Percentiles rank a stretch among this genome's conserved stretches.
phyloP scores from a whole-genome alignment of 2,888 invertebrate species.

The Icerya purchasi region DNA sequence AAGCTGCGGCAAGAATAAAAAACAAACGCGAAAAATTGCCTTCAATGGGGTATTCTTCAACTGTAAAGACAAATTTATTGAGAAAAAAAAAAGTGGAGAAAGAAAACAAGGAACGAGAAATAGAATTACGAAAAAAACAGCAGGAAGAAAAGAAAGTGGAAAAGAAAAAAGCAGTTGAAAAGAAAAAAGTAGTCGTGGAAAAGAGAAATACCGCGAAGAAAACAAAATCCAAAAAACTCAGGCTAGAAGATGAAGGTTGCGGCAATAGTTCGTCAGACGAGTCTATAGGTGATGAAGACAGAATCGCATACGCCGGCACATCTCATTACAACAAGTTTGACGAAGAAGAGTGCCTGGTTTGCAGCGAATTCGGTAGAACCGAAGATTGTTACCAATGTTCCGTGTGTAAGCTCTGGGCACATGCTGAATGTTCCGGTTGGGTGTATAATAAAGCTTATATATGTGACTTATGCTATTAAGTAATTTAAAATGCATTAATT shows the following conservation, averaged over 20 bases:
- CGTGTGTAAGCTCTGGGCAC: not conserved
- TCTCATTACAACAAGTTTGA: not conserved
- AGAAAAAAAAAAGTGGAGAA: no score
- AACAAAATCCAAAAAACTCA: no score
- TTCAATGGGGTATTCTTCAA: not conserved
- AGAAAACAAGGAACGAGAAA: no score
- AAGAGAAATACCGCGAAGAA: no score
- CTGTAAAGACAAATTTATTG: not conserved
- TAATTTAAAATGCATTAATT: no score
- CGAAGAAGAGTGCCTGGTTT: not conserved
- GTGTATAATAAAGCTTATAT: not conserved
- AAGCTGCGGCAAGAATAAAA: no score
- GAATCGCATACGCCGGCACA: not conserved
- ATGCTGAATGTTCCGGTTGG: not conserved
- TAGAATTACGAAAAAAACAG: no score
- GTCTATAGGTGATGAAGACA: not conserved
- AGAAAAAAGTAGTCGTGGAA: no score
- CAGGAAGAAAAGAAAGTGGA: no score
- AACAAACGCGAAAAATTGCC: not conserved
- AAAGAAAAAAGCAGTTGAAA: no score
- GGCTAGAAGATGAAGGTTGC: no score
- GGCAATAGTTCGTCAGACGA: not conserved
- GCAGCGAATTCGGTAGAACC: not conserved
- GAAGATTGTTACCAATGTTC: not conserved
- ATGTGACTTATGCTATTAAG: no score